Evolutionary conservation across 92 coral and sea anemone species (phyloP).

Genomic region (Epizoanthus ramosus): DNA sequence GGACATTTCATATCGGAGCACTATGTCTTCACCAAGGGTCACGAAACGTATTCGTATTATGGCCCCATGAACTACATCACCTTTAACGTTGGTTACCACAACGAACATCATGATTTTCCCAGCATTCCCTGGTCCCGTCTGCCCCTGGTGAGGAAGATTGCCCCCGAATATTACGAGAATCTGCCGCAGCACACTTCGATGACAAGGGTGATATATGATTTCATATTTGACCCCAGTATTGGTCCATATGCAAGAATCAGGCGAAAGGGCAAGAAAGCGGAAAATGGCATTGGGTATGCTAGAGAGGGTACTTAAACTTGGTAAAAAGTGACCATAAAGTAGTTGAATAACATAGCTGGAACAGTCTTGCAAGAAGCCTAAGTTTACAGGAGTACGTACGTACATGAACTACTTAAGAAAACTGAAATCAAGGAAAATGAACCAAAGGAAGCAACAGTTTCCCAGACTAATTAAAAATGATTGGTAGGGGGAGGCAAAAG

Average conservation of each 20-base stretch:
- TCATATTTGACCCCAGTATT: slow-evolving; percentile 65
- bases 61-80: slow-evolving; percentile 70
- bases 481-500: no score
- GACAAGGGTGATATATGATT: slow-evolving; percentile 70
- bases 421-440: no score
- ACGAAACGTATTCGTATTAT: slow-evolving; percentile 74
- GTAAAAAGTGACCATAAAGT: no score
- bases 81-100: slow-evolving; percentile 79
- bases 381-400: no score
- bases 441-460: no score
- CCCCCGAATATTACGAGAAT: slow-evolving; percentile 68
- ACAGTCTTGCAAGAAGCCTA: no score
- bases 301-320: not conserved
- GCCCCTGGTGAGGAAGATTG: slow-evolving; percentile 62
- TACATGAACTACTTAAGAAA: no score
- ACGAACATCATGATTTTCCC: slow-evolving; percentile 82
- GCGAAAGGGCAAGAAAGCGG: slow-evolving; percentile 22
- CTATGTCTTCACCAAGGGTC: slow-evolving; percentile 68
- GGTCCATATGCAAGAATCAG: slow-evolving; percentile 67
- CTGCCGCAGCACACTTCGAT: slow-evolving; percentile 66
- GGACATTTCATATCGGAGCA: slow-evolving; percentile 83
- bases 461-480: no score
- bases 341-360: no score
- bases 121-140: slow-evolving; percentile 67
- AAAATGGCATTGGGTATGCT: not conserved